These are phyloP conservation scores for Buphagus erythrorhynchus DNA, from an alignment of 2,797 vertebrate species.

Conservation along the genomic window DNA sequence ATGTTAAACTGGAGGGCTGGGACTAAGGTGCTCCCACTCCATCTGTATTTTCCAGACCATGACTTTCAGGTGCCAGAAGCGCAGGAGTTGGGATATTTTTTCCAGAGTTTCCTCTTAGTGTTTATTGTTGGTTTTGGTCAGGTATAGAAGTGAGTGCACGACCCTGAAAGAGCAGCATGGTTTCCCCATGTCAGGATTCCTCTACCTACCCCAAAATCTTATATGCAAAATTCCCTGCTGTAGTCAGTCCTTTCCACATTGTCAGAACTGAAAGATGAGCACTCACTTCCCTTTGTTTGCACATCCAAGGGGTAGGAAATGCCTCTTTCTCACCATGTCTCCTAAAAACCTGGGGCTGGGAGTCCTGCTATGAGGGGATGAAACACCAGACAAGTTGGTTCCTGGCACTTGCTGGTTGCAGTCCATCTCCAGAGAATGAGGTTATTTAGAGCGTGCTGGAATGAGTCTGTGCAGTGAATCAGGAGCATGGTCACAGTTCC, in stretches of 20 bases:
- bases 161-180: fast-evolving
- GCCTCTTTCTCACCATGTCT: neutral
- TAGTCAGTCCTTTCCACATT: fast-evolving
- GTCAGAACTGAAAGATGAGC: neutral
- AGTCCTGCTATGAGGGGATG: neutral
- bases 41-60: neutral
- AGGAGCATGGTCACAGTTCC: neutral
- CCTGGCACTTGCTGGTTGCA: neutral
- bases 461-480: neutral
- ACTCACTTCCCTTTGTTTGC: fast-evolving
- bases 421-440: neutral
- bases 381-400: neutral
- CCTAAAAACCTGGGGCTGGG: neutral
- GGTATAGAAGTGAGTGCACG: fast-evolving
- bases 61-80: neutral
- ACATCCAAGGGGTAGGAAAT: neutral
- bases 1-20: neutral
- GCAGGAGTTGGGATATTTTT: neutral
- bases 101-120: neutral
- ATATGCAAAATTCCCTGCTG: neutral
- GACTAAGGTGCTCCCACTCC: neutral
- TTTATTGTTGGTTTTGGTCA: neutral
- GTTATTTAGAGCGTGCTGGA: neutral
- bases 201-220: neutral
- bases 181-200: neutral